Evolutionary conservation across 2,797 vertebrate genomes (phyloP), one percentile per base, ranked within the genome.

Genomic region (Sebastes matsubarae): DNA sequence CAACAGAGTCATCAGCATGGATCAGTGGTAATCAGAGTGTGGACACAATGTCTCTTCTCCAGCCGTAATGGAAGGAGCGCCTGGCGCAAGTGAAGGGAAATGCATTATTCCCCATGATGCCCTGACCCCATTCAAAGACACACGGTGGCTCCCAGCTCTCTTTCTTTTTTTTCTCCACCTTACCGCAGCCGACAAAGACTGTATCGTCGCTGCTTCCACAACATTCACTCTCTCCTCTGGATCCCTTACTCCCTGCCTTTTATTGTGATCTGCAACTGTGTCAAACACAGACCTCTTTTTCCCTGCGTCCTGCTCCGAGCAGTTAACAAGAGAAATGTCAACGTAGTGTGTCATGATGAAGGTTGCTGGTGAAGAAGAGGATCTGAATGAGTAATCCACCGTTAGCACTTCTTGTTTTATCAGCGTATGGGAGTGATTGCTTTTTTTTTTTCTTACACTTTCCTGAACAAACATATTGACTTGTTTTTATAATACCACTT

Each of bases 1-100:
- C 95, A 97, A 96, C 96, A 96, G 93, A 96, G 95, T 95, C 96
- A 96, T 97, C 96, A 97, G 95, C 96, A 94, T 95, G 96, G 96
- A 97, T 97, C 96, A 96, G 95, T 95, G 95, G 95, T 96, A 97
- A 97, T 97, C 96, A 97, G 95, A 96, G 94, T 95, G 91, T 93
- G 93, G 94, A 95, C 91, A 94, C 95, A 96, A 95, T 93, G 93
- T 73, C 30, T 95, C 93, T 91, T 94, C 93, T 94, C 92, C 86
- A 89, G 91, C 91, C 91, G 90, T 94, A 94, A 95, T 94, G 93
- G 94, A 93, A 93, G 94, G 87, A 94, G 91, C 69, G 89, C 89
- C 83, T 89, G 92, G 91, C 83, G 90, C 88, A 91, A 87, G 91
- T 84, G 91, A 91, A 91, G 91, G 91, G 91, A 94, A 89, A 93